Base-by-base conservation (phyloP, 2,888 invertebrate species). In the Mythimna lalbum region DNA sequence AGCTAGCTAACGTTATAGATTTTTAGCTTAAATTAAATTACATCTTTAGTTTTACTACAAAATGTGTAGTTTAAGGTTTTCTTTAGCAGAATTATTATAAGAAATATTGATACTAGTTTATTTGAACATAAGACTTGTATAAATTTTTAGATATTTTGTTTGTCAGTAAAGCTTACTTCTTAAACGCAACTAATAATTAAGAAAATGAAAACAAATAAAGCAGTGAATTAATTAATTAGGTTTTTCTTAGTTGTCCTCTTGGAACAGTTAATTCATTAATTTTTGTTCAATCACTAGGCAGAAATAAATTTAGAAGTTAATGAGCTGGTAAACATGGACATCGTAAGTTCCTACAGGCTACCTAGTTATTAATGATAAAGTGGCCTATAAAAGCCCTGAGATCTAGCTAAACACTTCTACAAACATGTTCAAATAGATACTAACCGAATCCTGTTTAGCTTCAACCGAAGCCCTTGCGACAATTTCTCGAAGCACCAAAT, bases 401-500 rank as follows among this genome's bases (percentile, higher is more conserved):
- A 55, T 55, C 55, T 19, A 19, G 47, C 36, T 43, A 43, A 23
- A 12, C 2, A 23, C 19, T 23, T 49, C 5, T 43, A 43, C 14
- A n/a, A 49, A 49, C 33, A 49, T 49, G 33, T 61, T n/a, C 19
- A 49, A 55, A 27, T 31, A 31, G n/a, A 10, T 39, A 93, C 94
- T 87, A 83, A 95, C 95, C 92, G 86, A 90, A 78, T 90, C 85
- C 86, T 92, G 90, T 80, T 94, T 94, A 50, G 92, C 87, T 88
- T 93, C 93, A 70, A 91, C 87, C 59, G 93, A 92, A 71, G 91
- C 94, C 85, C 86, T 92, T 67, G 93, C 91, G 80, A 95, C 93
- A 86, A 95, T 94, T 84, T 95, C 94, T 80, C 93, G 92, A 76
- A 95, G 85, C 87, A 93, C 92, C 66, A 90, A 90, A 88, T 91